These are phyloP conservation scores for Philotrypesis tridentata DNA, from an alignment of 1,140 invertebrate genomes.

Conservation along the genomic window DNA sequence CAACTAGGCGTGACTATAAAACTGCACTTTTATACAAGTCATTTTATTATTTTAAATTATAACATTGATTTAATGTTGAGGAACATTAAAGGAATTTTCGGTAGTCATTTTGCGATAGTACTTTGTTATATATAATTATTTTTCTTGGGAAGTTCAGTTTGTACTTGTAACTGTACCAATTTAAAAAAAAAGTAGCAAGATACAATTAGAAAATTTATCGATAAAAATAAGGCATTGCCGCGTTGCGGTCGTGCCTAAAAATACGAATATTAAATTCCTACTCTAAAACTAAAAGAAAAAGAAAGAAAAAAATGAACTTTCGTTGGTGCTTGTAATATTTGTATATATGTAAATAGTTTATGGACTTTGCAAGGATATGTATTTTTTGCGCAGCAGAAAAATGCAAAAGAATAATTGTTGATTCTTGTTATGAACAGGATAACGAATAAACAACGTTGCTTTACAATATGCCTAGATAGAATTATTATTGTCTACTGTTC, in stretches of 20 bases:
- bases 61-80: neutral
- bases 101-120: neutral
- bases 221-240: neutral
- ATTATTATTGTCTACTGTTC: conserved; percentile 38
- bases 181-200: neutral
- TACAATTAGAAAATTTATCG: neutral
- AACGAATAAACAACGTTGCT: conserved; percentile 32
- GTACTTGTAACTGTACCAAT: conserved; percentile 26
- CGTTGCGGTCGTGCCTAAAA: too few relatives aligned
- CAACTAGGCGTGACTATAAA: neutral
- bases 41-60: neutral
- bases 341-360: conserved; percentile 54
- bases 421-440: conserved; percentile 39
- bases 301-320: too few relatives aligned
- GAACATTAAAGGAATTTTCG: neutral
- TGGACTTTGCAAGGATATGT: conserved; percentile 39
- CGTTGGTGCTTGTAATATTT: conserved; percentile 42
- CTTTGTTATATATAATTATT: neutral
- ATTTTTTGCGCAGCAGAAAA: conserved; percentile 31
- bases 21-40: neutral
- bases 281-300: neutral
- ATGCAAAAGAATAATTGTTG: conserved; percentile 32
- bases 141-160: neutral
- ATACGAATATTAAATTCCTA: neutral
- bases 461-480: conserved; percentile 30